phyloP scores from a whole-genome alignment of 92 coral and sea anemone species.

The Epizoanthus rinbou region DNA sequence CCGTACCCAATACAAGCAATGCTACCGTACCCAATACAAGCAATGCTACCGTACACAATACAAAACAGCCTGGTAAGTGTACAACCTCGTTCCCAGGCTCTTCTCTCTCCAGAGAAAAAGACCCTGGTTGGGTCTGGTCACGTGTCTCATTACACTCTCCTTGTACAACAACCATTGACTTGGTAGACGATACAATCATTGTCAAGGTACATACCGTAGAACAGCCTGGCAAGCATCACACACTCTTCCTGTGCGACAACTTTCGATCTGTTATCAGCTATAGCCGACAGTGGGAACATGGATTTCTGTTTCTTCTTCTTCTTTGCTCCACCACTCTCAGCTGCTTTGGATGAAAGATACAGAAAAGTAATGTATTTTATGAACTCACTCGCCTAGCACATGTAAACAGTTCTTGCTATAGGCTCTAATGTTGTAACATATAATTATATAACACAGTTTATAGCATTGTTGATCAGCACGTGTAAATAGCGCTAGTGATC shows the following conservation, averaged over 20 bases:
- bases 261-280: constrained; percentile 93
- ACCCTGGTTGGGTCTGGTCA: too few relatives aligned
- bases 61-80: constrained; percentile 63
- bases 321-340: constrained; percentile 56
- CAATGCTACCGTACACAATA: neutral
- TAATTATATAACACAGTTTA: too few relatives aligned
- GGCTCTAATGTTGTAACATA: too few relatives aligned
- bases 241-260: constrained; percentile 81
- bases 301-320: constrained; percentile 93
- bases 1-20: constrained; percentile 83
- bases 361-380: neutral
- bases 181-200: constrained; percentile 84
- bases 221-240: constrained; percentile 71
- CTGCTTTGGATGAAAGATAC: neutral
- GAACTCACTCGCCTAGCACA: neutral
- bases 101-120: too few relatives aligned
- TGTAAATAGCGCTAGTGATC: too few relatives aligned
- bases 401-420: neutral
- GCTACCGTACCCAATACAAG: constrained; percentile 78
- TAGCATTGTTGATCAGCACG: too few relatives aligned
- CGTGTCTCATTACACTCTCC: constrained; percentile 59
- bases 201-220: constrained; percentile 44
- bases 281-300: constrained; percentile 93
- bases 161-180: constrained; percentile 71
- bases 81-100: too few relatives aligned